Percentiles rank a stretch among this genome's conserved stretches.
Conservation (phyloP, 2,888 invertebrate species). For the Drosophila greeni region DNA sequence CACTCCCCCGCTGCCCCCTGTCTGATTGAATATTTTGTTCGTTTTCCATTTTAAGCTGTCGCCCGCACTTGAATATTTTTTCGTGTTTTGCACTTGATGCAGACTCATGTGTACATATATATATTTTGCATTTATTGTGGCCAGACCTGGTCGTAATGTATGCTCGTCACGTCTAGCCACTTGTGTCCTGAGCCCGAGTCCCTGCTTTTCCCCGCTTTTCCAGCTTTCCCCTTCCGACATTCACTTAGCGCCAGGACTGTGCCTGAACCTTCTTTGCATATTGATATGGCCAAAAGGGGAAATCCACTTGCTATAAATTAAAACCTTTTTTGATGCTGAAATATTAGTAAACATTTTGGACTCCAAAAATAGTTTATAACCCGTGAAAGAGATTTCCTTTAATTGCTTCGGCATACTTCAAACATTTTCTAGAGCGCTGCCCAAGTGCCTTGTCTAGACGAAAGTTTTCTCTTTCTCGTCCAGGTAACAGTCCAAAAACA, state of each 20-base stretch:
- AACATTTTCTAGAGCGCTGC: constrained; percentile 43
- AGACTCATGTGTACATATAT: constrained; percentile 41
- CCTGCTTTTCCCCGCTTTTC: constrained; percentile 25
- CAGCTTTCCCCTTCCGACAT: constrained; percentile 57
- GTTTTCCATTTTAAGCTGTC: constrained; percentile 48
- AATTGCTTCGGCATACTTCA: constrained; percentile 31
- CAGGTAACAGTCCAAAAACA: constrained; percentile 31
- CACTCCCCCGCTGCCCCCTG: constrained; percentile 14
- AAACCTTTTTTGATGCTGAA: constrained; percentile 48
- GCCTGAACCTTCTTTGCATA: constrained; percentile 61
- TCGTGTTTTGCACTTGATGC: constrained; percentile 63
- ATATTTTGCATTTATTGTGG: constrained; percentile 67
- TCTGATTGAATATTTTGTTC: constrained; percentile 65
- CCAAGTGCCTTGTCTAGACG: constrained; percentile 43
- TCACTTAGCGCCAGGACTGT: constrained; percentile 59
- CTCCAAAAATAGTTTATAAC: not conserved
- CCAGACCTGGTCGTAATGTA: constrained; percentile 62
- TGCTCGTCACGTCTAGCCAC: constrained; percentile 74
- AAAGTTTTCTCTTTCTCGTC: constrained; percentile 27
- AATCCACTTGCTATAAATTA: constrained; percentile 55
- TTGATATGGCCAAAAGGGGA: constrained; percentile 56
- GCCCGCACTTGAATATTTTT: constrained; percentile 51
- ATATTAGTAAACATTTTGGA: constrained; percentile 12
- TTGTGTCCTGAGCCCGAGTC: constrained; percentile 59
- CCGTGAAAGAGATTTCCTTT: not conserved